These are phyloP conservation scores for Anas bernieri DNA, from an alignment of 2,797 vertebrate species.

Conservation along the genomic window DNA sequence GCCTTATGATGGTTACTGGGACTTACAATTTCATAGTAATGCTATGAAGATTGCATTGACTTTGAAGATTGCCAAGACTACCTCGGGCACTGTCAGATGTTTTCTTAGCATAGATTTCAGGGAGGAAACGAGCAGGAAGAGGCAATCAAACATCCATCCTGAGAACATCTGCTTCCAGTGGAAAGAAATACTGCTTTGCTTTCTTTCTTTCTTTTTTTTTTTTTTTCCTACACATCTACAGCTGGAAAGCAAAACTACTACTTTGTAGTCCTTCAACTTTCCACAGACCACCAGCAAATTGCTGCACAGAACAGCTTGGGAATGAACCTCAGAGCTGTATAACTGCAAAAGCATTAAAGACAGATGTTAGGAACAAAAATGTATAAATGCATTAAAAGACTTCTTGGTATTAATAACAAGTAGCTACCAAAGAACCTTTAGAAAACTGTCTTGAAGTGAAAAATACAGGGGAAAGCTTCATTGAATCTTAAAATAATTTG, in stretches of 20 bases:
- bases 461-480: background rate
- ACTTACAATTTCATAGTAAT: background rate
- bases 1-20: background rate
- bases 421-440: background rate
- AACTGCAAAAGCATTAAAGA: background rate
- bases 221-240: background rate
- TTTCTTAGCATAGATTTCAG: background rate
- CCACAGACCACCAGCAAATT: background rate
- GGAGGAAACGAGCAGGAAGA: background rate
- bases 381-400: background rate
- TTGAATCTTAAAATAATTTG: background rate
- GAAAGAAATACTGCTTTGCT: background rate
- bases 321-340: background rate
- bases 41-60: background rate
- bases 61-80: conserved; percentile 2
- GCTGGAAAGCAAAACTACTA: background rate
- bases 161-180: background rate
- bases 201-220: background rate
- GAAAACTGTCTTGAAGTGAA: background rate
- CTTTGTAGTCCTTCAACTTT: background rate
- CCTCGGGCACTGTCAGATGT: background rate
- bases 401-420: background rate
- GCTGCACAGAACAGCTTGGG: background rate
- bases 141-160: conserved; percentile 11
- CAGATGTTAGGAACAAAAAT: background rate